phyloP scores from a whole-genome alignment of 2,797 vertebrate species.

The Helostoma temminkii region DNA sequence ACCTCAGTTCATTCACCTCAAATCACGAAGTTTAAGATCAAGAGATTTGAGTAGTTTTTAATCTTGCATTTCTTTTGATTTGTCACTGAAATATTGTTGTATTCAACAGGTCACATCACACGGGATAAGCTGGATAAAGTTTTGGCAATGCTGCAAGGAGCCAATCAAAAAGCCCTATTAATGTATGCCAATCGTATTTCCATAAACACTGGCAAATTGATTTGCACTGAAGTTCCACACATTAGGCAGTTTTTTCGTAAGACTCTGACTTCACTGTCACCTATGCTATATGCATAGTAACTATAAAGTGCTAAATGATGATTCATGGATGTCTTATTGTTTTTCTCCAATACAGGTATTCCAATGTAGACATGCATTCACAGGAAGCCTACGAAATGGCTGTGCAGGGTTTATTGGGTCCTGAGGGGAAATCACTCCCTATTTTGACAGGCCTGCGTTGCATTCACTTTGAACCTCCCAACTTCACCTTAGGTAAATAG shows the following conservation, averaged over 20 bases:
- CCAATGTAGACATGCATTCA: slow-evolving; percentile 89
- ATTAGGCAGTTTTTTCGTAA: background rate
- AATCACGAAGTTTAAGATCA: background rate
- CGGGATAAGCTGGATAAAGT: slow-evolving; percentile 91
- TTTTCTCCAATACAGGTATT: slow-evolving; percentile 82
- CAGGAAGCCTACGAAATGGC: slow-evolving; percentile 96
- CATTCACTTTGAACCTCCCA: slow-evolving; percentile 87
- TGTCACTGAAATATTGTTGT: slow-evolving; percentile 3
- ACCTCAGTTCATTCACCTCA: background rate
- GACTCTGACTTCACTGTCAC: background rate
- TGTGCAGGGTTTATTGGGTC: slow-evolving; percentile 87
- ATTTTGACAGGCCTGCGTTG: slow-evolving; percentile 89
- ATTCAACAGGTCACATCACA: slow-evolving; percentile 89
- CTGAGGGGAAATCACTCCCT: slow-evolving; percentile 88
- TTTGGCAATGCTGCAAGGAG: slow-evolving; percentile 91
- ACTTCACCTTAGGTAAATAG: slow-evolving; percentile 92
- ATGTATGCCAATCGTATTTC: slow-evolving; percentile 79
- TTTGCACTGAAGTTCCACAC: background rate
- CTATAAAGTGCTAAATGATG: background rate
- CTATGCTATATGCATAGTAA: background rate
- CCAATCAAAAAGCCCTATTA: slow-evolving; percentile 92
- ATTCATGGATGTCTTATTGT: background rate
- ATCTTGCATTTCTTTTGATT: slow-evolving; percentile 1
- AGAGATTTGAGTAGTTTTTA: background rate
- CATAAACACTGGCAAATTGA: background rate